phyloP scores from a whole-genome alignment of 2,888 invertebrate species.

The Pomacea canaliculata region DNA sequence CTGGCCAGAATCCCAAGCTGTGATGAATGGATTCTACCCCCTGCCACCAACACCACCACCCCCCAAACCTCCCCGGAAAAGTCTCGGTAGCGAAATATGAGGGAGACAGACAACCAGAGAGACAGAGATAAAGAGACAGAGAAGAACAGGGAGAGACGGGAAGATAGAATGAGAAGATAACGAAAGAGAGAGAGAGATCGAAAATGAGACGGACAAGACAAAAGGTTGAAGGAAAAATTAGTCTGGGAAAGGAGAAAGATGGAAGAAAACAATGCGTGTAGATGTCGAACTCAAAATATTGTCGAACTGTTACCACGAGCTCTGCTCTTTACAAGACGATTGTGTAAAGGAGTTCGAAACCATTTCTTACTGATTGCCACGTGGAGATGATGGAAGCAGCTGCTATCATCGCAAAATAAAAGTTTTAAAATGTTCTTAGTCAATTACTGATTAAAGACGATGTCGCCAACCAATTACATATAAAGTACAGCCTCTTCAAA shows the following conservation, averaged over 20 bases:
- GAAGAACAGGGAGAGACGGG: background rate
- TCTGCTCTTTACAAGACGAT: no score
- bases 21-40: conserved; percentile 6
- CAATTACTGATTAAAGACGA: no score
- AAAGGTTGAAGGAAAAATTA: background rate
- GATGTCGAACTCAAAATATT: no score
- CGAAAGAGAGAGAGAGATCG: background rate
- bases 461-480: no score
- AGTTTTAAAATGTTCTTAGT: no score
- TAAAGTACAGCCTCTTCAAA: no score
- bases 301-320: no score
- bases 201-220: background rate
- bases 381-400: no score
- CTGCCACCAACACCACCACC: no score
- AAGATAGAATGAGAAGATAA: background rate
- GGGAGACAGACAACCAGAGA: background rate
- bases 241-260: background rate
- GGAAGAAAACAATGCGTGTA: background rate
- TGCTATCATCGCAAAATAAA: no score
- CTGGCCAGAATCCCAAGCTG: background rate
- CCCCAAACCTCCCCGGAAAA: background rate
- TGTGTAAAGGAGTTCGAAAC: no score
- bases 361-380: no score
- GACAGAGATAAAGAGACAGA: background rate
- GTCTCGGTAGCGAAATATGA: background rate